Evolutionary conservation across 2,888 invertebrate genomes (phyloP).

Genomic region (Nomada hirtipes): DNA sequence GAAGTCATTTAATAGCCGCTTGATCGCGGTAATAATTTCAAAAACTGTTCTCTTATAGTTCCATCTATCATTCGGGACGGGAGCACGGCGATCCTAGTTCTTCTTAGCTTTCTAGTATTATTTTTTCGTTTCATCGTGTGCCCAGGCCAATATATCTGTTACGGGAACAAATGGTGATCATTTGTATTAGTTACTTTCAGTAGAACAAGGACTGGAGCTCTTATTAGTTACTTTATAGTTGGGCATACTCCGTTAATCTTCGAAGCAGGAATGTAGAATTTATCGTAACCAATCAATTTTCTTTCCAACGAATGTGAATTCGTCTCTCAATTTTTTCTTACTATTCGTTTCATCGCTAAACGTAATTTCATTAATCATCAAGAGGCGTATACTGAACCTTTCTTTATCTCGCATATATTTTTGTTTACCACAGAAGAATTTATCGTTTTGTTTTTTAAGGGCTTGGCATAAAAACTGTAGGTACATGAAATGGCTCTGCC

Average conservation of each 20-base stretch:
- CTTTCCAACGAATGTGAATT: too few relatives aligned
- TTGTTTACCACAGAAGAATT: too few relatives aligned
- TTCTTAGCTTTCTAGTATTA: conserved; percentile 18
- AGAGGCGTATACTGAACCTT: too few relatives aligned
- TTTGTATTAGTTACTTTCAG: not conserved
- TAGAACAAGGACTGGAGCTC: not conserved
- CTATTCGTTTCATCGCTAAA: not conserved
- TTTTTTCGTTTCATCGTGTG: conserved; percentile 6
- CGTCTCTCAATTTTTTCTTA: too few relatives aligned
- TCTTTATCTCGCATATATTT: not conserved
- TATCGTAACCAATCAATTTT: too few relatives aligned
- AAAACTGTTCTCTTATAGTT: not conserved
- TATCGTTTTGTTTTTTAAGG: not conserved
- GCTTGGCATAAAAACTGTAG: too few relatives aligned
- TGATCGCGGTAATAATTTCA: conserved; percentile 14
- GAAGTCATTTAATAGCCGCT: not conserved
- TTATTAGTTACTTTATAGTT: not conserved
- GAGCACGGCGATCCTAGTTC: not conserved
- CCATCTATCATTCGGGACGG: not conserved
- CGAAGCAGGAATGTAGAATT: too few relatives aligned
- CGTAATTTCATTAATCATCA: not conserved
- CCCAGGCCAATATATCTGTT: conserved; percentile 21
- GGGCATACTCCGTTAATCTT: too few relatives aligned
- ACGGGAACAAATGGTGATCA: not conserved
- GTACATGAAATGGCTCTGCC: not conserved